Base-by-base conservation (phyloP, 1,140 invertebrate species). In the Littorina saxatilis region DNA sequence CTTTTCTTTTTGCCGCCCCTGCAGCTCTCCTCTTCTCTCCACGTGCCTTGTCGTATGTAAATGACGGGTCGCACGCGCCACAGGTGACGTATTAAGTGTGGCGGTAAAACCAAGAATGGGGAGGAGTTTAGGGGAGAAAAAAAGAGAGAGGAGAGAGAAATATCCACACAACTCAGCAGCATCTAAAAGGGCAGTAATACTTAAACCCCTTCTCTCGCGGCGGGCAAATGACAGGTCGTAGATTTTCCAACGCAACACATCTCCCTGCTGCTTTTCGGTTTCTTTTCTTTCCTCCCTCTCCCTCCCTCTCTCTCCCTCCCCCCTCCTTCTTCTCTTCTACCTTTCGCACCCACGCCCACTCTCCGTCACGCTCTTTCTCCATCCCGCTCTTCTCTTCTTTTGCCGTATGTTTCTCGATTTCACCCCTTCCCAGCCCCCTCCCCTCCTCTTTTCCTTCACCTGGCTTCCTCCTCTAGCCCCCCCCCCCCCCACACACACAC, bases 11-110 rank as follows among this genome's bases (percentile, higher is more conserved):
- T 23, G 4, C 58, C 58, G 27, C 7, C 58, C 58, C 23, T 23
- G 27, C 23, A 7, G 20, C 37, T 40, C 15, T 72, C 37, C 37
- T 20, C 39, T 27, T 23, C 39, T 23, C 11, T 20, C 39, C 70
- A 73, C 70, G 70, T 50, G 70, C 70, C 70, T 37, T 27, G 37
- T 20, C 23, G 27, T 73, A 50, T 73, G 39, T 20, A 47, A 73
- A 73, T 73, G 39, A 17, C n/a, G 23, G 13, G 32, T 20, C 70
- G 70, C 70, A 73, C 70, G 70, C 70, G 70, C 70, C 17, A 40
- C 70, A 73, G 70, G 70, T 73, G 70, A 73, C 70, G 70, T 3
- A 32, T 37, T 63, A 50, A n/a, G 70, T 73, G 70, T 73, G 70
- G 70, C 70, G 70, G 15, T 32, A 50, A 50, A 73, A 1, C 20